Conservation (phyloP, 2,888 invertebrate species). For the Augiades crinisus region DNA sequence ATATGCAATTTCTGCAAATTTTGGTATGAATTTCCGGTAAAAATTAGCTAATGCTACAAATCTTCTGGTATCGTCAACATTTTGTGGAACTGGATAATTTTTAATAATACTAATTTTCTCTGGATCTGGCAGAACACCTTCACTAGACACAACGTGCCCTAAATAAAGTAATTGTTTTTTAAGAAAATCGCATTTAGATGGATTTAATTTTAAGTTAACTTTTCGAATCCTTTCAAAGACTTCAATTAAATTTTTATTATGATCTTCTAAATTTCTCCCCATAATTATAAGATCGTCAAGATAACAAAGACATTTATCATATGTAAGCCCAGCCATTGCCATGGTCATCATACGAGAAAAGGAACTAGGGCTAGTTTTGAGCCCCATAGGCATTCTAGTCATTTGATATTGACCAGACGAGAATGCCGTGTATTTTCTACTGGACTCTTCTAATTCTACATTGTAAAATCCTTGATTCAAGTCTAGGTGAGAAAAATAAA, state of each 20-base stretch:
- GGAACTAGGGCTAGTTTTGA: constrained; percentile 26
- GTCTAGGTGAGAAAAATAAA: constrained; percentile 13
- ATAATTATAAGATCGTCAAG: constrained; percentile 17
- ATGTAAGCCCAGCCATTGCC: constrained; percentile 25
- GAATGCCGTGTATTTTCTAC: constrained; percentile 24
- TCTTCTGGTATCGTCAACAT: constrained; percentile 21
- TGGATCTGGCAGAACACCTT: constrained; percentile 26
- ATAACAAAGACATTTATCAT: constrained; percentile 28
- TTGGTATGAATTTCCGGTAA: constrained; percentile 28
- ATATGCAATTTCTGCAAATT: constrained; percentile 20
- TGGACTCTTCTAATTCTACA: not conserved
- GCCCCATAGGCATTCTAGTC: constrained; percentile 28
- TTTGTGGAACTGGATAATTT: constrained; percentile 26
- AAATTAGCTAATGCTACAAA: constrained; percentile 28
- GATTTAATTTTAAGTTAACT: constrained; percentile 26
- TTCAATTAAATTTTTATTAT: constrained; percentile 26
- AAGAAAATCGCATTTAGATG: constrained; percentile 28
- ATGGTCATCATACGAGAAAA: constrained; percentile 26
- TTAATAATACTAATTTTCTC: constrained; percentile 22
- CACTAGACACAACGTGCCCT: constrained; percentile 23
- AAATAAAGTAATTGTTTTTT: constrained; percentile 25
- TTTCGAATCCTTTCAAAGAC: constrained; percentile 19
- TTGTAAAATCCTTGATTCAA: constrained; percentile 8
- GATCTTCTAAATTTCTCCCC: constrained; percentile 10
- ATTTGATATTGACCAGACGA: constrained; percentile 29